Conservation (phyloP, 2,888 invertebrate species). For the Agonopterix arenella region DNA sequence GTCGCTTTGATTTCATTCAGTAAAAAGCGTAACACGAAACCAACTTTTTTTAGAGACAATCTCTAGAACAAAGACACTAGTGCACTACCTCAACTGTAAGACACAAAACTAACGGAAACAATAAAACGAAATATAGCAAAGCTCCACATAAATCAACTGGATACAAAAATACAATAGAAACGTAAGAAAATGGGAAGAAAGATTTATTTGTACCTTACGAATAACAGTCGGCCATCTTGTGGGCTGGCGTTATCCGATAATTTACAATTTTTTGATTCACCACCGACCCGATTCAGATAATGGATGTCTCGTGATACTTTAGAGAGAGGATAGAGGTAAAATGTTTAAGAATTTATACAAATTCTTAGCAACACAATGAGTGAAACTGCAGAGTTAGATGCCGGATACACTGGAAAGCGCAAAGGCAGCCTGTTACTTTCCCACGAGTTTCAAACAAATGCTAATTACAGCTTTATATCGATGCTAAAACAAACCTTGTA, state of each 20-base stretch:
- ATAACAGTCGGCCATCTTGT: conserved; percentile 77
- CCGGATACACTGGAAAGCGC: conserved; percentile 61
- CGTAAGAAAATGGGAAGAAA: conserved; percentile 30
- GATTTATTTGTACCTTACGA: conserved; percentile 70
- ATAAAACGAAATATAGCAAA: conserved; percentile 14
- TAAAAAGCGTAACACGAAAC: conserved; percentile 10
- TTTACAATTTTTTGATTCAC: conserved; percentile 49
- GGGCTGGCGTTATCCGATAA: conserved; percentile 73
- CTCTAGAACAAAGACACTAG: conserved; percentile 55
- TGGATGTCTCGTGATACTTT: conserved; percentile 29
- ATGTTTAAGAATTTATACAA: conserved; percentile 8
- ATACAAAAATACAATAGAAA: conserved; percentile 23
- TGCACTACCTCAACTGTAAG: conserved; percentile 9
- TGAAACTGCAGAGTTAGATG: conserved; percentile 37
- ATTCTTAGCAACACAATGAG: conserved; percentile 19
- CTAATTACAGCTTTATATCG: conserved; percentile 11
- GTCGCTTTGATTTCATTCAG: not conserved
- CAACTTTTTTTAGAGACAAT: conserved; percentile 27
- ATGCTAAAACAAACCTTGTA: conserved; percentile 31
- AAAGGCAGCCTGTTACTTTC: conserved; percentile 55
- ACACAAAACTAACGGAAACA: conserved; percentile 10
- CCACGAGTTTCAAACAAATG: conserved; percentile 18
- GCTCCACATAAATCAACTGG: conserved; percentile 17
- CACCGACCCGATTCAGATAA: conserved; percentile 39
- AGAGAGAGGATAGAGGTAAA: conserved; percentile 25